Conservation (phyloP, 2,113 vertebrate genomes). For the Dipodomys spectabilis region DNA sequence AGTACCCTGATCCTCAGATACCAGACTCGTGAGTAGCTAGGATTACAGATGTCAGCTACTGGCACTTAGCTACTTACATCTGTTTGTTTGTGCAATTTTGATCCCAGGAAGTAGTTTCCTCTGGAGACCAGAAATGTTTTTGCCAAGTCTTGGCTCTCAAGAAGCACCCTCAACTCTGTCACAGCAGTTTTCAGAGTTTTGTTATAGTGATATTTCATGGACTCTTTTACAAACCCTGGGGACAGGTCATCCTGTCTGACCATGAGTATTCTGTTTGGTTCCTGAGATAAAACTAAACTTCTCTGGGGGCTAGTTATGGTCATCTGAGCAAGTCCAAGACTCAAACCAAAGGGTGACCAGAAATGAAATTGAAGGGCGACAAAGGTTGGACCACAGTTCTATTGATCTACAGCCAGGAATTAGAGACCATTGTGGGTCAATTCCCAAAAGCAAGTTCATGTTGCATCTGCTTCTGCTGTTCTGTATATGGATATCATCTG, state of each 20-base stretch:
- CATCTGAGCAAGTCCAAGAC: neutral
- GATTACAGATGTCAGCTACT: too few species aligned
- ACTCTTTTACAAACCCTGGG: neutral
- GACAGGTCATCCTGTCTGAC: neutral
- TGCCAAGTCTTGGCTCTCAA: neutral
- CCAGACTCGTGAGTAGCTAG: too few species aligned
- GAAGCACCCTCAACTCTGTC: neutral
- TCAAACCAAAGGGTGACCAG: neutral
- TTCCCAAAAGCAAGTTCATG: neutral
- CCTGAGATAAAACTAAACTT: constrained; percentile 1
- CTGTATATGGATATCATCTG: neutral
- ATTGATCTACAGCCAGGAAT: neutral
- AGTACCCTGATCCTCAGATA: too few species aligned
- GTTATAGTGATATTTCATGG: neutral
- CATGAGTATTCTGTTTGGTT: neutral
- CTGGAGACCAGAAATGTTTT: neutral
- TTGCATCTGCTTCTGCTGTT: neutral
- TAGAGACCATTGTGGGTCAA: neutral
- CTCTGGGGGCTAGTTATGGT: neutral
- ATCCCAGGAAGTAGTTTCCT: neutral
- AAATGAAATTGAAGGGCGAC: too few species aligned
- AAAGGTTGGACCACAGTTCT: neutral
- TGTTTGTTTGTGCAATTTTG: constrained; percentile 13
- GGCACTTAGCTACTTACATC: neutral
- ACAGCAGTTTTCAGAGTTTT: neutral